Evolutionary conservation across 2,113 vertebrate species (phyloP).

Genomic region (Thomomys bottae): DNA sequence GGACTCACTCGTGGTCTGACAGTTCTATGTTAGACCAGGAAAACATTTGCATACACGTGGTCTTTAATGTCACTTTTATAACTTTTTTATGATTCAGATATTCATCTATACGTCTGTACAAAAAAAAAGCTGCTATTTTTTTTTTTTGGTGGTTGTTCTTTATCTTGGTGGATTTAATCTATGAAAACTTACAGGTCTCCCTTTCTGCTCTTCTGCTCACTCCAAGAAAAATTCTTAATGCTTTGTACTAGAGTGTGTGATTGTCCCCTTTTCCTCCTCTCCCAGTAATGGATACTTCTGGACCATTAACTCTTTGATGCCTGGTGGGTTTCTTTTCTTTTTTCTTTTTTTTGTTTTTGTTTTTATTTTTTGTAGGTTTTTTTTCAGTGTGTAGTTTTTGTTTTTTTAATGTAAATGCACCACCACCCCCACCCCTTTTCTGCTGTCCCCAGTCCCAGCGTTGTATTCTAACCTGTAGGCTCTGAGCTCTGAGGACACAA

Average conservation of each 20-base stretch:
- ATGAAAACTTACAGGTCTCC: constrained; percentile 96
- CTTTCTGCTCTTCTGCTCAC: constrained; percentile 83
- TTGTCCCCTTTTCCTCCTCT: constrained; percentile 74
- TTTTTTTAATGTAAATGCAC: constrained; percentile 88
- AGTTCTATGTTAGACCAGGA: constrained; percentile 95
- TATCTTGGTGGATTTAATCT: constrained; percentile 95
- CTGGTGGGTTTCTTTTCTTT: constrained; percentile 11
- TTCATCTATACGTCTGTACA: constrained; percentile 98
- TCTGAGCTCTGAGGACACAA: constrained; percentile 84
- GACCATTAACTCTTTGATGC: constrained; percentile 90
- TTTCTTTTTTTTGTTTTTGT: too few species aligned
- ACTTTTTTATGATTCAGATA: constrained; percentile 98
- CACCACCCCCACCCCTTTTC: constrained; percentile 72
- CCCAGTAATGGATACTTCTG: constrained; percentile 86
- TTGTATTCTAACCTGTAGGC: constrained; percentile 79
- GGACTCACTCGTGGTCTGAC: constrained; percentile 93
- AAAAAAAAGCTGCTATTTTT: constrained; percentile 97
- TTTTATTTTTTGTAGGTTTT: too few species aligned
- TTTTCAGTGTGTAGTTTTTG: too few species aligned
- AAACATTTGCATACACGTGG: constrained; percentile 93
- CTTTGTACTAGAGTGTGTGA: constrained; percentile 89
- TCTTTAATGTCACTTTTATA: constrained; percentile 98
- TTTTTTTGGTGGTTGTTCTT: constrained; percentile 87
- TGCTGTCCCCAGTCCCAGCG: constrained; percentile 44
- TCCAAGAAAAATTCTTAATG: constrained; percentile 89